Base-by-base conservation (phyloP, 2,888 invertebrate species). In the Abrostola tripartita region DNA sequence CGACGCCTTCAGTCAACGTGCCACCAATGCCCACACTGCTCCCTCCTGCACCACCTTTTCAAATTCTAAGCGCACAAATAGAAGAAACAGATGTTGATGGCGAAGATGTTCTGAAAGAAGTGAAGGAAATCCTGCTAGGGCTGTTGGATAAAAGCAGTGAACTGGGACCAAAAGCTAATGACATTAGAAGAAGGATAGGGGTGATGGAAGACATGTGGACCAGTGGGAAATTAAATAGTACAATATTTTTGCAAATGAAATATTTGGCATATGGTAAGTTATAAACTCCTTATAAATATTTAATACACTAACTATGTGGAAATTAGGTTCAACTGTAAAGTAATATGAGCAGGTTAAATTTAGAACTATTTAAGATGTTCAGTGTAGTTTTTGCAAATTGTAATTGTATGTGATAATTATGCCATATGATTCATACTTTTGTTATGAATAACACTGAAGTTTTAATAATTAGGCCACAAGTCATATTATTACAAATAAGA, bases 141-240 rank as follows among this genome's bases (percentile, higher is more conserved):
- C 82, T 92, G 55, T 79, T 95, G 60, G 90, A 92, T 5, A 84
- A 73, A 36, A 92, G 90, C 67, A 88, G 79, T 65, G 95, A 93
- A 76, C 77, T 95, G 60, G 92, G 92, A 9, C 69, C 88, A 24
- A 95, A 95, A 85, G 84, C 90, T 35, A 93, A 92, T 75, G 96
- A 95, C 78, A 94, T 96, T 35, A 92, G 85, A 78, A 95, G 93
- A 78, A 92, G 95, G 84, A 86, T 96, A 72, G 87, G 85, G 61
- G 82, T 92, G 4, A 95, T 96, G 95, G 95, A 95, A 80, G 90
- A 90, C 11, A 95, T 95, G 94, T 96, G 96, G 96, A 74, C 75
- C 5, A 94, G 90, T 79, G 94, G 94, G 41, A 96, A 96, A 88
- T 83, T 96, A 49, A 95, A 94, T 74, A 81, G 82, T 42, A 86